A percentile compares a stretch with the other conserved stretches of the same genome.
Evolutionary conservation across 2,888 invertebrate genomes (phyloP).

Genomic region (Epistrophe grossulariae): DNA sequence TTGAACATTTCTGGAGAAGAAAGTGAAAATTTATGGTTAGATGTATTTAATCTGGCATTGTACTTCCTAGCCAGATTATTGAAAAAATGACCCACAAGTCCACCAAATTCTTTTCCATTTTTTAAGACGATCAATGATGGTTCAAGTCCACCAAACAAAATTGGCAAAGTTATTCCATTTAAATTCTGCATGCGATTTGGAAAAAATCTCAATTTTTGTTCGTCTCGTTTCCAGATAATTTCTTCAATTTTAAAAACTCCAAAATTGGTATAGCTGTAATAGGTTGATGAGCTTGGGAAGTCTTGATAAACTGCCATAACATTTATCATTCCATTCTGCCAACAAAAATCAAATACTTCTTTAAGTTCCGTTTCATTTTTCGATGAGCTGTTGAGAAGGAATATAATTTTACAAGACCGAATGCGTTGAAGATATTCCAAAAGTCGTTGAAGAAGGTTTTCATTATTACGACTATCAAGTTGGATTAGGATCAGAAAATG

Average conservation of each 20-base stretch:
- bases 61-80: slow-evolving; percentile 77
- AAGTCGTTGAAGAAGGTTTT: neutral
- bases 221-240: neutral
- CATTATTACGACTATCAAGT: neutral
- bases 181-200: neutral
- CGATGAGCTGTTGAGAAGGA: neutral
- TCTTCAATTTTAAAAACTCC: neutral
- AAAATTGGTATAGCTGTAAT: neutral
- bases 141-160: neutral
- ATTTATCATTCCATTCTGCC: neutral
- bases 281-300: neutral
- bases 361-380: neutral
- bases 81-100: slow-evolving; percentile 79
- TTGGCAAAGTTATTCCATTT: neutral
- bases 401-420: neutral
- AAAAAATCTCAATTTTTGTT: neutral
- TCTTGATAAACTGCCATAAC: neutral
- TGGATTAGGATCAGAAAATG: neutral
- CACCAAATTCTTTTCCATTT: slow-evolving; percentile 69
- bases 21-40: slow-evolving; percentile 33
- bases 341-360: neutral
- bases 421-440: neutral
- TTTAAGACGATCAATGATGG: neutral
- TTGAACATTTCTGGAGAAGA: slow-evolving; percentile 70
- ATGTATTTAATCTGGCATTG: slow-evolving; percentile 77